Conservation (phyloP, 2,888 invertebrate genomes). For the Lasioglossum pauxillum region DNA sequence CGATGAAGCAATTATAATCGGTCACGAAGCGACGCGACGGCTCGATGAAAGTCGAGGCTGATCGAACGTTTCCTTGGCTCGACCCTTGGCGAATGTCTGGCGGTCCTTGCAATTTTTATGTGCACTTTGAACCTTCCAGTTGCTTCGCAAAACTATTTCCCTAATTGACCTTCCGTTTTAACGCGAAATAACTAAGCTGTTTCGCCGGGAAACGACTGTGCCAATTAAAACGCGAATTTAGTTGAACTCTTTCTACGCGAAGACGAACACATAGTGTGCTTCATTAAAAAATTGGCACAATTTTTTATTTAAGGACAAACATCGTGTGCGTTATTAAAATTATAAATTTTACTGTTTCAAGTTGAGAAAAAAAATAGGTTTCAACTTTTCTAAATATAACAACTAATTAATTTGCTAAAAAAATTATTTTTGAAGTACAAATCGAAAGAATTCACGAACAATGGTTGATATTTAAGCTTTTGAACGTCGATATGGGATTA, state of each 20-base stretch:
- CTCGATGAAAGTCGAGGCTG: conserved; percentile 4
- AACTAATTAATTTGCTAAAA: not conserved
- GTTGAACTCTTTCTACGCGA: not conserved
- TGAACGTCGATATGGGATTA: too few relatives aligned
- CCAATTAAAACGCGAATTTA: not conserved
- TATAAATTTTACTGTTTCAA: not conserved
- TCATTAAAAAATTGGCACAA: not conserved
- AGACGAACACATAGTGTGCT: not conserved
- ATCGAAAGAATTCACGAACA: too few relatives aligned
- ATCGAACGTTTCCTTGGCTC: conserved; percentile 7
- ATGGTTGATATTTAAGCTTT: too few relatives aligned
- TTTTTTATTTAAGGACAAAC: not conserved
- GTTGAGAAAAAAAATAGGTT: too few relatives aligned
- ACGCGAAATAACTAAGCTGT: not conserved
- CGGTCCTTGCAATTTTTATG: not conserved
- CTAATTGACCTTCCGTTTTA: not conserved
- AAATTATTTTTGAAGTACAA: not conserved
- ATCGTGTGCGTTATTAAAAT: not conserved
- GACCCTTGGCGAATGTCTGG: not conserved
- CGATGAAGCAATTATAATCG: conserved; percentile 23
- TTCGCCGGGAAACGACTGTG: not conserved
- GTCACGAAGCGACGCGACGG: conserved; percentile 10
- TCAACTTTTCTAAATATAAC: too few relatives aligned
- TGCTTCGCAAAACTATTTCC: not conserved
- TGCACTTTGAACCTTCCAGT: not conserved